Evolutionary conservation across 37 sponge, comb jelly and placozoan species (phyloP), one percentile per base, ranked within the genome.

Genomic region (Haliclona indistincta): DNA sequence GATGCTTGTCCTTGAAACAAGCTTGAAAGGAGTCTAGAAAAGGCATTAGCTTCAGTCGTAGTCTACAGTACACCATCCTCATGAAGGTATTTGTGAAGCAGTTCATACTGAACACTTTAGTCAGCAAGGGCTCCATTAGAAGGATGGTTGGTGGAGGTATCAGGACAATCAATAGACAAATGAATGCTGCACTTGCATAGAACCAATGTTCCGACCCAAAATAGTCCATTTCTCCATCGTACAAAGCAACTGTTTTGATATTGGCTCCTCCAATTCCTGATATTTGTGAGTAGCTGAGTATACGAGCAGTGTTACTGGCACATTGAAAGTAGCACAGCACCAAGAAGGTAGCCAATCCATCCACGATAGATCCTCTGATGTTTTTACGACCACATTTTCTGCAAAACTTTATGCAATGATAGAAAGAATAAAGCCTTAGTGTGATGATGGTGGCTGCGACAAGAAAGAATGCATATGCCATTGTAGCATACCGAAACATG

Each of bases 251-350:
- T 58, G 26, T 11, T n/a, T 25, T 58, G 6, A 58, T 7, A n/a
- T 6, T 58, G 6, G 26, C n/a, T n/a, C 28, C 28, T 25, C 28
- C n/a, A 25, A 25, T 20, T 11, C 60, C 28, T 6, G 7, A n/a
- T 11, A 58, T 20, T 25, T 58, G 25, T 58, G 28, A 11, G 28
- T 20, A 26, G 28, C 11, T 20, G 6, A 58, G 60, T 6, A 58
- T 58, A 11, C 7, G 22, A 58, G n/a, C 6, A 25, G 60, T 58
- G 26, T 25, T n/a, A 58, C 13, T 6, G 23, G n/a, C 7, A n/a
- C 60, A 58, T n/a, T 58, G 60, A 25, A 58, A 58, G 60, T 58
- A 58, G 28, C 60, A 58, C 11, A 58, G 60, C 6, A 58, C 60
- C 60, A 58, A n/a, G 28, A 58, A 58, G 7, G 60, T 26, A n/a